phyloP scores from a whole-genome alignment of 2,888 invertebrate genomes.

The Lacanobia oleracea region DNA sequence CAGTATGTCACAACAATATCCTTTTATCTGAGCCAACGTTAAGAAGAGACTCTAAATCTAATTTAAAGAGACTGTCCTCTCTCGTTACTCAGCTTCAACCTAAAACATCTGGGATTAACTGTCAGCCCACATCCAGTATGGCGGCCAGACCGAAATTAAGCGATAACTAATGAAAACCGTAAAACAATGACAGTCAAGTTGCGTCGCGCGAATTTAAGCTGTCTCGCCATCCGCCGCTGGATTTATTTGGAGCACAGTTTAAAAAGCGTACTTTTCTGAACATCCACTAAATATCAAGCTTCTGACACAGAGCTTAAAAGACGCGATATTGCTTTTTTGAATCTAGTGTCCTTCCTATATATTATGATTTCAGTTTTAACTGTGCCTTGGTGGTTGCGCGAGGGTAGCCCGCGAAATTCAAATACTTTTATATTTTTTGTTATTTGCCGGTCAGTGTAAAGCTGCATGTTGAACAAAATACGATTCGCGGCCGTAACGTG shows the following conservation, averaged over 20 bases:
- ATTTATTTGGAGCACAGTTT: slow-evolving; percentile 26
- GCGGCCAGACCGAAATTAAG: slow-evolving; percentile 50
- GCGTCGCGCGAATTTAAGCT: slow-evolving; percentile 33
- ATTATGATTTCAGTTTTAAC: too few species aligned
- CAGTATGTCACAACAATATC: background rate
- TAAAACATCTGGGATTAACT: slow-evolving; percentile 51
- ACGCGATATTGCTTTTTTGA: too few species aligned
- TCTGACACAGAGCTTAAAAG: background rate
- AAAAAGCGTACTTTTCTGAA: slow-evolving; percentile 32
- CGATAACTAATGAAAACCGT: slow-evolving; percentile 60
- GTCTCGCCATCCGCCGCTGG: slow-evolving; percentile 37
- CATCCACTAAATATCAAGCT: slow-evolving; percentile 4
- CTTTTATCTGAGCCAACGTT: background rate
- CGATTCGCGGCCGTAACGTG: too few species aligned
- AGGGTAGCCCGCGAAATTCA: too few species aligned
- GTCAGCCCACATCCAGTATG: slow-evolving; percentile 43
- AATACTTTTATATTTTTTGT: too few species aligned
- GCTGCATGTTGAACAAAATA: too few species aligned
- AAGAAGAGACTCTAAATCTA: slow-evolving; percentile 11
- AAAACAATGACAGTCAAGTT: slow-evolving; percentile 53
- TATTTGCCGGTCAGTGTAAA: too few species aligned
- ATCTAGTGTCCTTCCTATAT: too few species aligned
- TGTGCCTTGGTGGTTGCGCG: too few species aligned
- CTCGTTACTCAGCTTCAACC: slow-evolving; percentile 29
- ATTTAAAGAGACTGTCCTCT: slow-evolving; percentile 29